A percentile compares a stretch with the other conserved stretches of the same genome.
These are phyloP conservation scores for Papilio protenor DNA, from an alignment of 2,888 invertebrate species.

Conservation along the genomic window DNA sequence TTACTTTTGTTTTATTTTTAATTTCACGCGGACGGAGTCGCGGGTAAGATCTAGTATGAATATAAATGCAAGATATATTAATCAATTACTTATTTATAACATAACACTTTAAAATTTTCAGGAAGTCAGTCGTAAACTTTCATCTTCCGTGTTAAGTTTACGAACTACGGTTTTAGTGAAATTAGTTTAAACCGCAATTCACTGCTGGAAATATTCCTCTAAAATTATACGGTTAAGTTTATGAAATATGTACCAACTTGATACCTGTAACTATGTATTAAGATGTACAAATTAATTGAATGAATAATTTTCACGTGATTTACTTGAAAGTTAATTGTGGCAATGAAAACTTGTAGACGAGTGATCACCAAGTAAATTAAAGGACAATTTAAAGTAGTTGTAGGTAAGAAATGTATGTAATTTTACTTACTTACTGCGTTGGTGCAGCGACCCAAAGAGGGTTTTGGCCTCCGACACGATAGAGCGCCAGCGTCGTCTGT, in stretches of 20 bases:
- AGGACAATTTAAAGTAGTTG: no score
- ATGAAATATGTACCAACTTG: slow-evolving; percentile 4
- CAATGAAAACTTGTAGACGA: no score
- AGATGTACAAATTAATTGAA: background rate
- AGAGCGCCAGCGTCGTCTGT: no score
- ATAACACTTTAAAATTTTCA: background rate
- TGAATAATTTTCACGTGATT: background rate
- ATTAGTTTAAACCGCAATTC: slow-evolving; percentile 30
- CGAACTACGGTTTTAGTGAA: slow-evolving; percentile 32
- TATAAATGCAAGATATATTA: background rate
- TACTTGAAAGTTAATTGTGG: background rate
- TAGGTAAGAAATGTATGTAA: no score
- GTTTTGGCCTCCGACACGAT: no score
- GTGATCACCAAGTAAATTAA: no score
- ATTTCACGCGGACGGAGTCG: no score
- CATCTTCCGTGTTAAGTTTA: slow-evolving; percentile 31
- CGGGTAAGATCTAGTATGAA: no score
- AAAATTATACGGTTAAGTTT: slow-evolving; percentile 1
- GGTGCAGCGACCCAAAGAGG: no score
- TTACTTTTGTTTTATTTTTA: no score
- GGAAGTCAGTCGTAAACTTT: slow-evolving; percentile 2
- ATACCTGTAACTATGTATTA: background rate
- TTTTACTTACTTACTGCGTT: no score
- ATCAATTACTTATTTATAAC: background rate
- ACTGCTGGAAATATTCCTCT: slow-evolving; percentile 11